Percentiles rank a stretch among this genome's conserved stretches.
Evolutionary conservation across 2,888 invertebrate genomes (phyloP).

Genomic region (Parnassius mnemosyne): DNA sequence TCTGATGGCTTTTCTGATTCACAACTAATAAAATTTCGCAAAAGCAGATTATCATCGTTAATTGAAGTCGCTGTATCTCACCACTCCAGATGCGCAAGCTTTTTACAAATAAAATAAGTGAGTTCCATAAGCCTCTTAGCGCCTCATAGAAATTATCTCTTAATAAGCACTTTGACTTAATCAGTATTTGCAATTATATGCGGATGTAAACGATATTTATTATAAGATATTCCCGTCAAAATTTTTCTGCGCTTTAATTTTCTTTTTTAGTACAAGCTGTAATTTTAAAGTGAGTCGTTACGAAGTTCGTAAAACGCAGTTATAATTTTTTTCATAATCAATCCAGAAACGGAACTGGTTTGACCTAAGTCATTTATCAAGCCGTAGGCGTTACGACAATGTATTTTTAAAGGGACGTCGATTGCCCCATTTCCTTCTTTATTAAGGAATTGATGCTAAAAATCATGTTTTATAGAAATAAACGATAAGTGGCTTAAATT

Average conservation of each 20-base stretch:
- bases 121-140: constrained; percentile 24
- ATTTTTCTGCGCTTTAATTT: neutral
- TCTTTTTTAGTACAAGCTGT: constrained; percentile 1
- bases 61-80: constrained; percentile 6
- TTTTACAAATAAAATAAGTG: constrained; percentile 22
- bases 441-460: constrained; percentile 18
- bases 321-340: constrained; percentile 21
- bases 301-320: constrained; percentile 13
- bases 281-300: constrained; percentile 4
- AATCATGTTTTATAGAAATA: constrained; percentile 14
- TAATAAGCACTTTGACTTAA: constrained; percentile 17
- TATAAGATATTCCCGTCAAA: neutral
- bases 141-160: constrained; percentile 12
- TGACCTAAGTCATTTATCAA: constrained; percentile 25
- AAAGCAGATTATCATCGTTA: neutral
- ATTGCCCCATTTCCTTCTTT: constrained; percentile 22
- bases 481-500: neutral
- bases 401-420: constrained; percentile 27
- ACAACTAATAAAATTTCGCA: too few species aligned
- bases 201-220: constrained; percentile 15
- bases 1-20: too few species aligned
- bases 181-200: constrained; percentile 16
- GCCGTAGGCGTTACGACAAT: constrained; percentile 24
- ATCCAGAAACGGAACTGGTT: constrained; percentile 20
- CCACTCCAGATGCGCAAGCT: constrained; percentile 6